Base-by-base conservation (phyloP, 1,140 invertebrate genomes). In the Rhagoletis zephyria region DNA sequence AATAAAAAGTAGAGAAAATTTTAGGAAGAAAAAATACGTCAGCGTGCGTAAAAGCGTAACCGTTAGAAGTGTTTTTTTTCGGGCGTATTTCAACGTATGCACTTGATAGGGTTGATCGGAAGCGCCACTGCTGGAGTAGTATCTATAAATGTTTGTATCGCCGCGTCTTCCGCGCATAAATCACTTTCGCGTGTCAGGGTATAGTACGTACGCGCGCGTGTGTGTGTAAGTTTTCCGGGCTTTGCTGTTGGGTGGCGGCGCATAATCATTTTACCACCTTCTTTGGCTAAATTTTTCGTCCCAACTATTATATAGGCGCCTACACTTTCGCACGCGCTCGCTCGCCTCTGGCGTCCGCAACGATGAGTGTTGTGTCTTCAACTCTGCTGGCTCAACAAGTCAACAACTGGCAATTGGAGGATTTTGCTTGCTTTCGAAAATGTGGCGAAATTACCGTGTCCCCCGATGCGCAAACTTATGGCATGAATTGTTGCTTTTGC, bases 371-470 rank as follows among this genome's bases (percentile, higher is more conserved):
- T 81, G 74, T 56, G 74, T 81, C 30, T 30, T 30, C 74, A 48
- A 51, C 74, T 56, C 56, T 30, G 16, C 45, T 86, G 12, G 74
- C 74, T 81, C 74, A 81, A 56, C 74, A 81, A 81, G 74, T 81
- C 74, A 67, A 60, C 30, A 81, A 64, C 16, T 88, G 87, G 87
- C 85, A 87, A 48, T 77, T 87, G n/a, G 86, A 85, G 19, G 88
- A 88, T 67, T 88, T 81, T 85, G 48, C 77, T 16, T 60, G 51
- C 4, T 92, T 92, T 88, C 89, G 89, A 16, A 92, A 92, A 67
- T 92, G 91, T 81, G 91, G 91, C 42, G 91, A 92, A 89, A 92
- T 92, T 42, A 92, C 91, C 67, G 90, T 89, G 40, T 92, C 91
- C 42, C 91, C 91, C 16, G 91, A 92, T 87, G 89, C 89, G 19